Base-by-base conservation (phyloP, 2,888 invertebrate genomes). In the Podotricha telesiphe region DNA sequence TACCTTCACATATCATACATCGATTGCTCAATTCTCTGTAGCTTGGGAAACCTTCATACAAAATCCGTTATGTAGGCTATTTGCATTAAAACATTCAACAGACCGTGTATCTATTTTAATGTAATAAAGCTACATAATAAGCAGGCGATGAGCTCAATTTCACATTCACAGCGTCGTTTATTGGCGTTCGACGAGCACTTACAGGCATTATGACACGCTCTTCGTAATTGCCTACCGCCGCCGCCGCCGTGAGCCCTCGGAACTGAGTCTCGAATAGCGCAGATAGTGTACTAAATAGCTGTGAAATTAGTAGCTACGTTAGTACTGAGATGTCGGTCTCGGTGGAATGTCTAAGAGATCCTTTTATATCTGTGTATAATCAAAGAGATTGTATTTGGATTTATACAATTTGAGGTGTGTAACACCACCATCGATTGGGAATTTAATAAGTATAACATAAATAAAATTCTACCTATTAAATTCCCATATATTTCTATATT, bases 121-220 rank as follows among this genome's bases (percentile, higher is more conserved):
- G 55, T 40, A 62, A 53, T 58, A 62, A n/a, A 62, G 55, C 47
- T 34, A 45, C 55, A 55, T 67, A 67, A 67, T 62, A n/a, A 67
- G 55, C 51, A 34, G 37, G 11, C 61, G 65, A 56, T 62, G 55
- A 62, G 67, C 62, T 62, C 48, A 37, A 62, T 67, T 42, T 55
- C 55, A 37, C 55, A 55, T 67, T 47, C 34, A 55, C 37, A 48
- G 67, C 34, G 11, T 45, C 53, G 67, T 62, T 67, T 55, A 62
- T 55, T 48, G 62, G 19, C 53, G 47, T 62, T 61, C 51, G 51
- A 61, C 40, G 59, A 58, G 59, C 51, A 51, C 51, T 48, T 15
- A 19, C 51, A 42, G 17, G 17, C 66, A 59, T 28, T 51, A 47
- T 19, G 58, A 48, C 65, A 53, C 42, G 50, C 50, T 50, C 40